Base-by-base conservation (phyloP, 2,888 invertebrate genomes). In the Phymatocera aterrima region DNA sequence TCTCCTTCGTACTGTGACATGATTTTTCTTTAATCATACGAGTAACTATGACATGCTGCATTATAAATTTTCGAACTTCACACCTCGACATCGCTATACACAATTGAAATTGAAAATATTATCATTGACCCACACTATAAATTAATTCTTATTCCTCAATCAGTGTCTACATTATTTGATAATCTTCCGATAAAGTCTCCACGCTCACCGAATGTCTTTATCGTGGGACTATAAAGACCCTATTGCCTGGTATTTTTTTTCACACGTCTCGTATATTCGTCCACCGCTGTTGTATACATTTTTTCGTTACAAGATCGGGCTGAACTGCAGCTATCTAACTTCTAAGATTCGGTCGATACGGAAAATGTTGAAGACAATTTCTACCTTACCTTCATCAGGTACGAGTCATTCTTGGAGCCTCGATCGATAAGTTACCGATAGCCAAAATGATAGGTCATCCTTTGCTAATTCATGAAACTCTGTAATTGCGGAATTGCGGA, bases 121-220 rank as follows among this genome's bases (percentile, higher is more conserved):
- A n/a, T n/a, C n/a, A n/a, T n/a, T 40, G 5, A 40, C 40, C 8
- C 8, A 40, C 40, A 4, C 8, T 51, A 21, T 18, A 18, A 12
- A 40, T 51, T 8, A 10, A 51, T 8, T 51, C 51, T 51, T n/a
- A n/a, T n/a, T n/a, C n/a, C n/a, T 6, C 5, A 15, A 28, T 31
- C 31, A 15, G 12, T 60, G 24, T 15, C 12, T 28, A n/a, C 31
- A 2, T 6, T 60, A 4, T 21, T 15, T 1, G 0, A 15, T 12
- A n/a, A 60, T 60, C 5, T 1, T 28, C 3, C 31, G n/a, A 60
- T 15, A 60, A 60, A 60, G 8, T 18, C 10, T 6, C 28, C 21
- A 60, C 31, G 60, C 60, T 60, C 8, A 60, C 60, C 60, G 28
- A 15, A 60, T 60, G 31, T 57, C 57, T 57, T 57, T 28, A 24